Conservation (phyloP, 2,888 invertebrate genomes). For the Synergus japonicus region DNA sequence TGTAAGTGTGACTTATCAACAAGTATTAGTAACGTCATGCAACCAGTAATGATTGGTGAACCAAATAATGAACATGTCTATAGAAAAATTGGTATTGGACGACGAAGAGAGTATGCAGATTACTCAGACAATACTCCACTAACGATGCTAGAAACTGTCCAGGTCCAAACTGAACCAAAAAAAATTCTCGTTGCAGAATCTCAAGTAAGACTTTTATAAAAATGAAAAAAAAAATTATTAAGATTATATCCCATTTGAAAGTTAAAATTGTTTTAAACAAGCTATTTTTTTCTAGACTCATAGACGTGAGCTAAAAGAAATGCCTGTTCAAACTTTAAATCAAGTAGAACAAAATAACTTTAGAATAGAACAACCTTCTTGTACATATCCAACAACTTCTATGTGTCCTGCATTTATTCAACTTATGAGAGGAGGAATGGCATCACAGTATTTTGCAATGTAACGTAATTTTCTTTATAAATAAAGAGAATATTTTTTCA, state of each 20-base stretch:
- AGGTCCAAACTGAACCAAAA: slow-evolving; percentile 60
- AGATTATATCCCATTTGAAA: background rate
- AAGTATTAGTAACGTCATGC: slow-evolving; percentile 63
- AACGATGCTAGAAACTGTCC: slow-evolving; percentile 51
- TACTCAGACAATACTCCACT: slow-evolving; percentile 55
- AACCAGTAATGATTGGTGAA: slow-evolving; percentile 46
- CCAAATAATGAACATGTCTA: slow-evolving; percentile 50
- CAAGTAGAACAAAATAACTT: slow-evolving; percentile 55
- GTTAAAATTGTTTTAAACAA: background rate
- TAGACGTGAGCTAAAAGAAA: slow-evolving; percentile 59
- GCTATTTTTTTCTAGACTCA: slow-evolving; percentile 59
- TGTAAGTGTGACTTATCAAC: slow-evolving; percentile 60
- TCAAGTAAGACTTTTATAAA: slow-evolving; percentile 50
- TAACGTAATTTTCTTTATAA: background rate
- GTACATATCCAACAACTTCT: slow-evolving; percentile 45
- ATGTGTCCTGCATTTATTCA: slow-evolving; percentile 64
- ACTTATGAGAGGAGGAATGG: slow-evolving; percentile 58
- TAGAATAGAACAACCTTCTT: slow-evolving; percentile 28
- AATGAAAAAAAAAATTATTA: slow-evolving; percentile 8
- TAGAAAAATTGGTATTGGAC: slow-evolving; percentile 56
- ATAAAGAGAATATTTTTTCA: background rate
- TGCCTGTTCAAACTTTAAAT: slow-evolving; percentile 63
- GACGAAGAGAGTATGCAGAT: slow-evolving; percentile 61
- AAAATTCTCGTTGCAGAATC: slow-evolving; percentile 47
- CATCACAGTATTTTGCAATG: slow-evolving; percentile 45